These are phyloP conservation scores for Cinclus mexicanus DNA, from an alignment of 2,113 vertebrate genomes.

Conservation along the genomic window DNA sequence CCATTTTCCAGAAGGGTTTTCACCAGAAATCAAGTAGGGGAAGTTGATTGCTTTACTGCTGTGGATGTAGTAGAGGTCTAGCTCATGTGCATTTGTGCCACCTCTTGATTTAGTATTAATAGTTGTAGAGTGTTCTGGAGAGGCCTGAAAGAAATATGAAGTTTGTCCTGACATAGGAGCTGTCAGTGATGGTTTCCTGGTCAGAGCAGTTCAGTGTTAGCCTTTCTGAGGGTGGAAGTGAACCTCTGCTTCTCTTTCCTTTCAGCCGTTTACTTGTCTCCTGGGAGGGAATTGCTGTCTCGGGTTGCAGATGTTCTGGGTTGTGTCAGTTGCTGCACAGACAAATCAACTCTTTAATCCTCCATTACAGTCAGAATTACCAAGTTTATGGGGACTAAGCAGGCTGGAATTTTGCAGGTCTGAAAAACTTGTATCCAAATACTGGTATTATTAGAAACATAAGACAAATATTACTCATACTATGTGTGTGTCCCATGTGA, in stretches of 20 bases:
- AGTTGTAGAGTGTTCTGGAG: neutral
- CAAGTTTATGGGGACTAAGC: neutral
- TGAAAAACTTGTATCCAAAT: neutral
- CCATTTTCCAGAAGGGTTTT: neutral
- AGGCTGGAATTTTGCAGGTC: neutral
- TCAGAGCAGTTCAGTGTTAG: neutral
- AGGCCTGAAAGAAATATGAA: neutral
- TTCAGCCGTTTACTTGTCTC: neutral
- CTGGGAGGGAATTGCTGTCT: neutral
- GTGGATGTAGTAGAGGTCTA: neutral
- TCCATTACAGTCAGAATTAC: neutral
- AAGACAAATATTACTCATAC: neutral
- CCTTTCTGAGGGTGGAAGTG: neutral
- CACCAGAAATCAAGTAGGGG: neutral
- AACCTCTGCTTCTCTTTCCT: neutral
- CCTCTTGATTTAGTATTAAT: neutral
- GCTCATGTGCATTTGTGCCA: neutral
- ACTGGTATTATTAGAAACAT: neutral
- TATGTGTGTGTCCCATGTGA: accelerated
- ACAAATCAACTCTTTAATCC: neutral
- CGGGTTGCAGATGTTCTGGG: accelerated
- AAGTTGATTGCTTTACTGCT: neutral
- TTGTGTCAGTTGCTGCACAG: neutral
- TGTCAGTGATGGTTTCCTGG: neutral
- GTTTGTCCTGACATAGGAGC: neutral